These are phyloP conservation scores for Arothron firmamentum DNA, from an alignment of 2,113 vertebrate species.

Conservation along the genomic window DNA sequence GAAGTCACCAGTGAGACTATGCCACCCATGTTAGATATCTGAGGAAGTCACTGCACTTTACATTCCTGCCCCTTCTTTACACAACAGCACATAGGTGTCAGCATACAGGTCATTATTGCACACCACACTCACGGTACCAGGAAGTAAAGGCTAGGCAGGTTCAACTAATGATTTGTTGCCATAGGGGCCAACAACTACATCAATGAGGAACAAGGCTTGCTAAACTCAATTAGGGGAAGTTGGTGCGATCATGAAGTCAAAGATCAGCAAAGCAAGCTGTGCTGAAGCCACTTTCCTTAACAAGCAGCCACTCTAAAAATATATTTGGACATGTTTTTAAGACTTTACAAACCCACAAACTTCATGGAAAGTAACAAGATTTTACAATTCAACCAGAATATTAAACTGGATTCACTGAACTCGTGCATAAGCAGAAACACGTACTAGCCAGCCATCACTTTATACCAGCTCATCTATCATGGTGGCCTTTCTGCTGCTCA, in stretches of 20 bases:
- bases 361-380: constrained; percentile 13
- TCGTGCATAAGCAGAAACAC: constrained; percentile 12
- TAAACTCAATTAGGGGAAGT: constrained; percentile 33
- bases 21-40: no score
- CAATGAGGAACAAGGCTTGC: constrained; percentile 15
- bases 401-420: constrained; percentile 13
- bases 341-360: neutral
- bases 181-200: neutral
- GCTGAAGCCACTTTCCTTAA: neutral
- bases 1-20: neutral
- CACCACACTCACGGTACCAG: neutral
- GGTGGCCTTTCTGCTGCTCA: neutral
- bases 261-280: neutral
- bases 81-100: neutral
- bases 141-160: constrained; percentile 8
- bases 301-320: no score
- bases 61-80: neutral
- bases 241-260: neutral
- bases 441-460: neutral
- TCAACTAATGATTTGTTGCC: constrained; percentile 15
- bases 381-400: neutral
- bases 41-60: neutral
- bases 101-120: neutral
- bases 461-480: constrained; percentile 8
- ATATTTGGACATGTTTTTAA: neutral